Conservation (phyloP, 2,888 invertebrate genomes). For the Oscheius myriophilus region DNA sequence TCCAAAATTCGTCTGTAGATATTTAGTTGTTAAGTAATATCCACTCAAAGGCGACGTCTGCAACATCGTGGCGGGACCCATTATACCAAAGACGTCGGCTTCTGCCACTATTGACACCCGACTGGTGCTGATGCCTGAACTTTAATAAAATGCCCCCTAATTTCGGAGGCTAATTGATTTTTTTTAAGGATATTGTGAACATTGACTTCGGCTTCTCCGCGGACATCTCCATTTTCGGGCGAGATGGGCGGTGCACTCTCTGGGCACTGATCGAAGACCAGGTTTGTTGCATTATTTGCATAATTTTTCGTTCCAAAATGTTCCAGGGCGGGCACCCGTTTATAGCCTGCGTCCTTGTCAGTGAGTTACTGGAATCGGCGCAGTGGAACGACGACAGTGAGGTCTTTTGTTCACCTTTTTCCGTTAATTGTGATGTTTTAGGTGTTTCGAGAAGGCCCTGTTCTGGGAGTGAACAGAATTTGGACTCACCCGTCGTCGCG, state of each 20-base stretch:
- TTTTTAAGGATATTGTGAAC: conserved; percentile 21
- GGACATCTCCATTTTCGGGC: conserved; percentile 22
- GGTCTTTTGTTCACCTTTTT: not conserved
- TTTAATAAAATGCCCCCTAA: too few species aligned
- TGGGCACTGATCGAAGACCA: not conserved
- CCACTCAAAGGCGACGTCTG: too few species aligned
- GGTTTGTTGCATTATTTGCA: not conserved
- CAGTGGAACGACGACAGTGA: conserved; percentile 13
- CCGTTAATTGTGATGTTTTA: not conserved
- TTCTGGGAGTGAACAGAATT: conserved; percentile 28
- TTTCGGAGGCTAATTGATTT: too few species aligned
- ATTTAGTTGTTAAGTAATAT: too few species aligned
- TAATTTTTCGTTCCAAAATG: too few species aligned
- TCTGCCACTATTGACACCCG: too few species aligned
- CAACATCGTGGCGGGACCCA: too few species aligned
- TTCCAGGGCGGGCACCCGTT: not conserved
- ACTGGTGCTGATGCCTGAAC: too few species aligned
- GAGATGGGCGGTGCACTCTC: conserved; percentile 13
- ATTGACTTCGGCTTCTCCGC: conserved; percentile 17
- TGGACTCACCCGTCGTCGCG: conserved; percentile 21
- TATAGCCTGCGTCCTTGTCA: conserved; percentile 1
- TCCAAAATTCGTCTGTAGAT: too few species aligned
- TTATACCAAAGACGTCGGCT: too few species aligned
- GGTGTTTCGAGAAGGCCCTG: not conserved
- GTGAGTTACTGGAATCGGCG: conserved; percentile 8